Evolutionary conservation across 2,888 invertebrate genomes (phyloP).

Genomic region (Hemithea aestivaria): DNA sequence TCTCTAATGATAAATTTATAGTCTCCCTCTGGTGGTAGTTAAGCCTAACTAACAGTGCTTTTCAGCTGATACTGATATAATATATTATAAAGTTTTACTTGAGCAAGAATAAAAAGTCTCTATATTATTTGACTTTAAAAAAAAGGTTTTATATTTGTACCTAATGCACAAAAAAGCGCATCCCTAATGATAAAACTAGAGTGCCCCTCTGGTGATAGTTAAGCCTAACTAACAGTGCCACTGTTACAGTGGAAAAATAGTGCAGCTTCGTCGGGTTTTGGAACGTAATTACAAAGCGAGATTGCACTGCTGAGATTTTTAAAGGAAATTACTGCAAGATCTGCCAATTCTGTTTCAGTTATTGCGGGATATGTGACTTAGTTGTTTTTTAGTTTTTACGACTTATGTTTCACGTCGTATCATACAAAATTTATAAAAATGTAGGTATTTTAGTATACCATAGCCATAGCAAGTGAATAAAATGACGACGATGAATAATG

Average conservation of each 20-base stretch:
- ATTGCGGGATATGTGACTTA: no score
- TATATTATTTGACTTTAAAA: no score
- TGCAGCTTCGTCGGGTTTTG: slow-evolving; percentile 22
- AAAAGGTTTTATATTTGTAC: no score
- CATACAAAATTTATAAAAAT: no score
- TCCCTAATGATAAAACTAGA: slow-evolving; percentile 20
- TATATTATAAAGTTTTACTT: no score
- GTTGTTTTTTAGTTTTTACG: no score
- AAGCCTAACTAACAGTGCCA: slow-evolving; percentile 30
- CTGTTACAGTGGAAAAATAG: slow-evolving; percentile 29
- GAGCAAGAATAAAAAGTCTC: no score
- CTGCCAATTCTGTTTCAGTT: slow-evolving; percentile 2
- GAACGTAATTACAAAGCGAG: slow-evolving; percentile 21
- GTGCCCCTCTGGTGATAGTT: slow-evolving; percentile 31
- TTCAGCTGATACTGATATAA: no score
- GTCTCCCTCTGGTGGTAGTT: slow-evolving; percentile 31
- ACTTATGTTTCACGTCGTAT: no score
- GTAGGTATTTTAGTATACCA: no score
- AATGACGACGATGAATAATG: no score
- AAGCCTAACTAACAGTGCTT: slow-evolving; percentile 30
- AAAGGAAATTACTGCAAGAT: slow-evolving; percentile 5
- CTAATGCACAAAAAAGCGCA: slow-evolving; percentile 1
- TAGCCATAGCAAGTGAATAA: no score
- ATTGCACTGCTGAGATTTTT: slow-evolving; percentile 21
- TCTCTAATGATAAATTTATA: slow-evolving; percentile 19